Percentiles rank a stretch among this genome's conserved stretches.
Evolutionary conservation across 2,888 invertebrate species (phyloP).

Genomic region (Anticlea derivata): DNA sequence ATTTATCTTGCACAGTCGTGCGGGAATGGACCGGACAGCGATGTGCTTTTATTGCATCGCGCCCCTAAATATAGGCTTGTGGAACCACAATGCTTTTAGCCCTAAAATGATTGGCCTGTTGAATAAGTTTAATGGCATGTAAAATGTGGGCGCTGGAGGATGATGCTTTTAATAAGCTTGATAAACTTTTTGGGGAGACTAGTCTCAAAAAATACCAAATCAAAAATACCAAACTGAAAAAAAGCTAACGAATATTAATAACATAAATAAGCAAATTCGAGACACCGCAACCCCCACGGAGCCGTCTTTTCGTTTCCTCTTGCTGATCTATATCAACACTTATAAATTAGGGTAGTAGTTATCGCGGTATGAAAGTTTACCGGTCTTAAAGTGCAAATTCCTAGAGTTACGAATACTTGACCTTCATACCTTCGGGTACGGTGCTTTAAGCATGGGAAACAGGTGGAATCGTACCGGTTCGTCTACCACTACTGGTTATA

Average conservation of each 20-base stretch:
- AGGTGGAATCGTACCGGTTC: slow-evolving; percentile 54
- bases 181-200: slow-evolving; percentile 15
- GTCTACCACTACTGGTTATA: slow-evolving; percentile 21
- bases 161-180: slow-evolving; percentile 12
- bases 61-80: slow-evolving; percentile 80
- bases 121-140: slow-evolving; percentile 53
- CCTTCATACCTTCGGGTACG: slow-evolving; percentile 29
- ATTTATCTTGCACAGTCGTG: slow-evolving; percentile 83
- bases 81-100: slow-evolving; percentile 68
- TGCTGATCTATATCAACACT: slow-evolving; percentile 17
- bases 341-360: slow-evolving; percentile 14
- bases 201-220: background rate
- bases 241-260: background rate
- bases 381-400: slow-evolving; percentile 26
- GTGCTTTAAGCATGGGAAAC: slow-evolving; percentile 42
- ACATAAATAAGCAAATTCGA: slow-evolving; percentile 1
- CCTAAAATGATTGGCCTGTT: slow-evolving; percentile 63
- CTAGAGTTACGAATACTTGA: slow-evolving; percentile 28
- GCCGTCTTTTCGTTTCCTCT: slow-evolving; percentile 10
- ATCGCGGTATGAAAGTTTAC: slow-evolving; percentile 18
- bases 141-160: slow-evolving; percentile 33
- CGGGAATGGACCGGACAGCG: slow-evolving; percentile 76
- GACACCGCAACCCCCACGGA: background rate
- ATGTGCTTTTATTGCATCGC: slow-evolving; percentile 81
- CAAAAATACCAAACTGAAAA: background rate